Evolutionary conservation across 2,888 invertebrate species (phyloP).

Genomic region (Cynaeus angustus): DNA sequence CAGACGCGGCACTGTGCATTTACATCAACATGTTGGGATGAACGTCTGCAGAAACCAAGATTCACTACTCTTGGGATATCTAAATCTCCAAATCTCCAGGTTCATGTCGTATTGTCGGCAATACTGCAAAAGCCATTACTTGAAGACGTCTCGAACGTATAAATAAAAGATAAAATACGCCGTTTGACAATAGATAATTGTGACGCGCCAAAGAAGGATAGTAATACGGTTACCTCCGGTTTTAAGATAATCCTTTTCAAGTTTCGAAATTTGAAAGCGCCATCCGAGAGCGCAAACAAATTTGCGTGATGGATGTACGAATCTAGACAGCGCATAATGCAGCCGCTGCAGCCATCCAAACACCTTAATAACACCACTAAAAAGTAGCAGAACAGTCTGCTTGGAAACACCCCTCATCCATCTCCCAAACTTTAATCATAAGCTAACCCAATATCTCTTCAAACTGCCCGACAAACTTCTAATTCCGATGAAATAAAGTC

Average conservation of each 20-base stretch:
- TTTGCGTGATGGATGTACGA: constrained; percentile 1
- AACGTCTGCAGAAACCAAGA: not conserved
- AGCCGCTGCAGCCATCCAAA: constrained; percentile 11
- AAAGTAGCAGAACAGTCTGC: constrained; percentile 1
- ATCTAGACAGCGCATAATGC: constrained; percentile 13
- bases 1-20: not conserved
- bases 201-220: not conserved
- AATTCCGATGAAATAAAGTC: not conserved
- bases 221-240: not conserved
- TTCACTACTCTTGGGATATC: constrained; percentile 2
- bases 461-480: not conserved
- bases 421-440: constrained; percentile 13
- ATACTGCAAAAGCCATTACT: not conserved
- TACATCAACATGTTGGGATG: constrained; percentile 4
- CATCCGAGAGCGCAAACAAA: constrained; percentile 8
- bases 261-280: constrained; percentile 1
- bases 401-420: constrained; percentile 13
- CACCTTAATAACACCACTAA: constrained; percentile 13
- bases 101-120: constrained; percentile 4
- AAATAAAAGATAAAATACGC: constrained; percentile 1
- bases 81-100: constrained; percentile 4
- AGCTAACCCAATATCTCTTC: constrained; percentile 18
- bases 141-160: not conserved
- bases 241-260: constrained; percentile 7
- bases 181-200: constrained; percentile 4